Percentiles rank a stretch among this genome's conserved stretches.
Evolutionary conservation across 2,797 vertebrate genomes (phyloP).

Genomic region (Catharus ustulatus): DNA sequence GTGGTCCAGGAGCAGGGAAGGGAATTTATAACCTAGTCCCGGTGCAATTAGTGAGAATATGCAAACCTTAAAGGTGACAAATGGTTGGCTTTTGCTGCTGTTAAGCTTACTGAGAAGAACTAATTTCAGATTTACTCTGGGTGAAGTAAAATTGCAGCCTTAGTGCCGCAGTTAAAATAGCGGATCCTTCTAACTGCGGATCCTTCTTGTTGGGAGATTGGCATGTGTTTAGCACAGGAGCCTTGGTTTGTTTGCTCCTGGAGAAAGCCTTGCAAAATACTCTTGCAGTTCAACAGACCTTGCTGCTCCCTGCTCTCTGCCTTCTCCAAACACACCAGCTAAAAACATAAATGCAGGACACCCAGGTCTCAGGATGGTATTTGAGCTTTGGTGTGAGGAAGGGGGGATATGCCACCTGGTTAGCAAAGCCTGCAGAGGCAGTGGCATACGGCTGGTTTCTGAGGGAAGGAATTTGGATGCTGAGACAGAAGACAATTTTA

Average conservation of each 20-base stretch:
- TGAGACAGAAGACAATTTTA: slow-evolving; percentile 40
- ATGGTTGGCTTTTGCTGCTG: slow-evolving; percentile 43
- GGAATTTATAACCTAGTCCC: slow-evolving; percentile 70
- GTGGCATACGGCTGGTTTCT: neutral
- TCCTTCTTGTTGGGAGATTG: neutral
- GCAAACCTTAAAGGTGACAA: slow-evolving; percentile 66
- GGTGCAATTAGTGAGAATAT: slow-evolving; percentile 69
- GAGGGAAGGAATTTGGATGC: slow-evolving; percentile 15
- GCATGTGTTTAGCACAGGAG: slow-evolving; percentile 3
- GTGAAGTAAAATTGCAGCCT: slow-evolving; percentile 15
- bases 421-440: slow-evolving; percentile 20
- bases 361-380: neutral
- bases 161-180: neutral
- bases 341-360: neutral
- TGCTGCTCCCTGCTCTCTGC: neutral
- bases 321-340: neutral
- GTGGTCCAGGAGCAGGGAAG: slow-evolving; percentile 68
- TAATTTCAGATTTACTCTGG: slow-evolving; percentile 29
- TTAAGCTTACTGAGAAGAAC: slow-evolving; percentile 36
- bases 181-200: neutral
- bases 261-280: neutral
- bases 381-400: neutral
- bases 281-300: neutral
- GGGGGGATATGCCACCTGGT: neutral
- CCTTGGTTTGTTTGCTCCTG: neutral